These are phyloP conservation scores for Cyanistes caeruleus DNA, from an alignment of 2,113 vertebrate species.

Conservation along the genomic window DNA sequence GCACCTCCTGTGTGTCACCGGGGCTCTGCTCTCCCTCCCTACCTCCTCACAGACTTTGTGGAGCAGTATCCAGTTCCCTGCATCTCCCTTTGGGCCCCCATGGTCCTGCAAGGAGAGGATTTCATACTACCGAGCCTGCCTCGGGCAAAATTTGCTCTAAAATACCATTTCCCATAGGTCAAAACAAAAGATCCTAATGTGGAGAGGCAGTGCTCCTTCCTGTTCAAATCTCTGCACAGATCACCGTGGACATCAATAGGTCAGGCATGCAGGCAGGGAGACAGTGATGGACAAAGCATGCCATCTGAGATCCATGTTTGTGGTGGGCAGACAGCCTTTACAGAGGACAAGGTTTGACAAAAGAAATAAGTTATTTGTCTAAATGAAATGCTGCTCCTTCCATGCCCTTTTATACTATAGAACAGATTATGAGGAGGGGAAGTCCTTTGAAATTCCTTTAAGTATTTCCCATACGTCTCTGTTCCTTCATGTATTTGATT, in stretches of 20 bases:
- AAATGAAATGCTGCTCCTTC: background rate
- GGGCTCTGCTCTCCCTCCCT: background rate
- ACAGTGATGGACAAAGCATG: background rate
- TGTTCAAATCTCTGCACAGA: background rate
- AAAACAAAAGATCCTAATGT: background rate
- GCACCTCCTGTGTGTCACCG: background rate
- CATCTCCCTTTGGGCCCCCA: background rate
- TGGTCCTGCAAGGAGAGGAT: background rate
- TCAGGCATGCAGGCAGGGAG: background rate
- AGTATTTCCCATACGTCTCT: background rate
- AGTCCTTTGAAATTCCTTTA: background rate
- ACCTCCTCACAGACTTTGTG: background rate
- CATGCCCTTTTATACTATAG: background rate
- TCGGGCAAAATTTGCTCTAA: background rate
- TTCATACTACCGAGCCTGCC: background rate
- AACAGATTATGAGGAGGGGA: background rate
- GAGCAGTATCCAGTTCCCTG: background rate
- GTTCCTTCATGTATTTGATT: background rate
- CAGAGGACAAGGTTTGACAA: background rate
- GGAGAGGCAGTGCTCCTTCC: background rate
- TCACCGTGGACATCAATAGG: background rate
- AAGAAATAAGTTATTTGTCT: background rate
- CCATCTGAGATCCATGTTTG: background rate
- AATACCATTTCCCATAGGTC: background rate
- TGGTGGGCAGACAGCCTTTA: background rate